phyloP scores from a whole-genome alignment of 35 echinoderm and acorn worm species.

The Acanthaster planci region DNA sequence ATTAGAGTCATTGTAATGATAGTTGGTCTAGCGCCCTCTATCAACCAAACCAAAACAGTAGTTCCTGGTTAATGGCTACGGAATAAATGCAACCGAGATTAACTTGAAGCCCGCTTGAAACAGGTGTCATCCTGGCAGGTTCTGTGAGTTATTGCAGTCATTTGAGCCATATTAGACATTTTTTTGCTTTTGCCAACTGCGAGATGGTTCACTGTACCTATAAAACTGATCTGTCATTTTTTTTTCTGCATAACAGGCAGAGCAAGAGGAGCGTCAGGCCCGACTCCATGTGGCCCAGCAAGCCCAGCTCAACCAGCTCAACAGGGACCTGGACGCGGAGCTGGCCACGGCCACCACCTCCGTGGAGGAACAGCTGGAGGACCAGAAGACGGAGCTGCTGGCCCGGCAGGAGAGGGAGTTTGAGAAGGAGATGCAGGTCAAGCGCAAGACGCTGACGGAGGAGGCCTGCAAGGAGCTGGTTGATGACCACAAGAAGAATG shows the following conservation, averaged over 20 bases:
- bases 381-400: constrained; percentile 73
- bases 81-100: no score
- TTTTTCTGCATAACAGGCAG: constrained; percentile 24
- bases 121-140: no score
- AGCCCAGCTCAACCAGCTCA: constrained; percentile 16
- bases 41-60: no score
- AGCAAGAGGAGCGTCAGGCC: constrained; percentile 70
- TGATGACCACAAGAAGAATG: constrained; percentile 76
- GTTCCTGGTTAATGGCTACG: no score
- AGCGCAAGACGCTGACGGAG: constrained; percentile 75
- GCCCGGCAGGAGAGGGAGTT: constrained; percentile 58
- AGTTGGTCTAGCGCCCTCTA: no score
- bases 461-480: constrained; percentile 75
- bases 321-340: constrained; percentile 60
- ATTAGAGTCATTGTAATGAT: no score
- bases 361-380: constrained; percentile 57
- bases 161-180: no score
- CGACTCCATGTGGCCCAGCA: constrained; percentile 73
- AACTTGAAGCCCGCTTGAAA: no score
- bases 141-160: no score
- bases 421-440: constrained; percentile 93
- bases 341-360: constrained; percentile 7
- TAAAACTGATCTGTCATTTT: neutral
- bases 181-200: no score
- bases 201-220: no score